Conservation (phyloP, 2,888 invertebrate species). For the Lacanobia wlatinum region DNA sequence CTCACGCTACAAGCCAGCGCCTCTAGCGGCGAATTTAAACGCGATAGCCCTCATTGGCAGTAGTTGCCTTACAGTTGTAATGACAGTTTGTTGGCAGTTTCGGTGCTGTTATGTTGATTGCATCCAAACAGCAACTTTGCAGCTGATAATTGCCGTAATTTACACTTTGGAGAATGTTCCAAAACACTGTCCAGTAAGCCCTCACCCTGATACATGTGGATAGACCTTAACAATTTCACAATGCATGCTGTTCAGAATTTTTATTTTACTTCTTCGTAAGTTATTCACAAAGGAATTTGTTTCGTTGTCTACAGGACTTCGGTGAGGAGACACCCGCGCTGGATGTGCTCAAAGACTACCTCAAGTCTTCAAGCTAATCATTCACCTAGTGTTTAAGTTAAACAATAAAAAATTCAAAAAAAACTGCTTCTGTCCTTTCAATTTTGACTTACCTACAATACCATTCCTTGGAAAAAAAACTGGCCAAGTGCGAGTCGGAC, state of each 20-base stretch:
- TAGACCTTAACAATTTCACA: neutral
- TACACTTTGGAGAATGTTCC: too few relatives aligned
- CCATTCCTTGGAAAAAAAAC: neutral
- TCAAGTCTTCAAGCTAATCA: constrained; percentile 94
- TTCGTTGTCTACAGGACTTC: constrained; percentile 94
- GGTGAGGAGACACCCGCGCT: constrained; percentile 99
- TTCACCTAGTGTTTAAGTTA: constrained; percentile 82
- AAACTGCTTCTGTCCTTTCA: constrained; percentile 28
- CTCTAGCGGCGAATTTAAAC: too few relatives aligned
- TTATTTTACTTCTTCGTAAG: too few relatives aligned
- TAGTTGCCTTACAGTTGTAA: too few relatives aligned
- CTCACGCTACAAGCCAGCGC: too few relatives aligned
- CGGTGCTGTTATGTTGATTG: neutral
- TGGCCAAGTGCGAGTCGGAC: too few relatives aligned
- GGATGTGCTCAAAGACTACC: constrained; percentile 98
- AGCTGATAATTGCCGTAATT: neutral
- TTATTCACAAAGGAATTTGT: constrained; percentile 37
- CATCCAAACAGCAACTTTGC: neutral
- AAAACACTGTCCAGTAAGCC: too few relatives aligned
- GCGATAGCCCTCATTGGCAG: too few relatives aligned
- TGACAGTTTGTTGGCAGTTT: neutral
- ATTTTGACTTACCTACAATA: neutral
- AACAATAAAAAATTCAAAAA: constrained; percentile 87
- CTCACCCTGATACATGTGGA: too few relatives aligned
- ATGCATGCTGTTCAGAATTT: neutral